Evolutionary conservation across 2,113 vertebrate species (phyloP), one percentile per base, ranked within the genome.

Genomic region (Ceratotherium simum): DNA sequence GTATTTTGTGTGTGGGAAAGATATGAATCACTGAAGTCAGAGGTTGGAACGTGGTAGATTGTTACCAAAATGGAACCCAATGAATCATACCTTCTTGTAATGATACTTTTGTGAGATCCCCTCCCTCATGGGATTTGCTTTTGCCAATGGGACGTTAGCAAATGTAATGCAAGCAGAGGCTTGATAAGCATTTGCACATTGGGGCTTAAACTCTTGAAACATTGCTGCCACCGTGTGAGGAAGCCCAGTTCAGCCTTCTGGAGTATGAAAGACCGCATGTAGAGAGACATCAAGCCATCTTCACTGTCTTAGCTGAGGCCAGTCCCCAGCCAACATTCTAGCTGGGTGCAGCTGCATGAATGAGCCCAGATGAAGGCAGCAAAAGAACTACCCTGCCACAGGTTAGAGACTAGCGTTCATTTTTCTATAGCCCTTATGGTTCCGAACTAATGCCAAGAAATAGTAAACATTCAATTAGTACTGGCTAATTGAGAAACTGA

Each of bases 81-180:
- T 70, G 90, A 91, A 62, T 91, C 65, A 97, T 7, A 88, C 7
- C 3, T 93, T 95, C 56, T 54, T 62, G 1, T 84, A 93, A 84
- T 1, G 27, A 70, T 48, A 95, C 11, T 73, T 21, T 78, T 31
- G 0, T 31, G 42, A 95, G 31, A 79, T 58, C 5, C n/a, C 33
- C 27, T 80, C 5, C 9, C 39, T 85, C 42, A 18, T 14, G 27
- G 3, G 18, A 88, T 93, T 89, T 75, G 36, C 29, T 82, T 90
- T 90, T 76, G 29, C n/a, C 39, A 60, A 11, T 13, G 33, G 39
- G 12, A 82, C 42, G 79, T 72, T 27, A 72, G 23, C 39, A 88
- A n/a, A 54, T 18, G 27, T 21, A 46, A 31, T 29, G 33, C 8
- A 69, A 73, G 23, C 23, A 42, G 17, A 67, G 20, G 12, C 33